Conservation (phyloP, 2,113 vertebrate genomes). For the Struthio camelus region DNA sequence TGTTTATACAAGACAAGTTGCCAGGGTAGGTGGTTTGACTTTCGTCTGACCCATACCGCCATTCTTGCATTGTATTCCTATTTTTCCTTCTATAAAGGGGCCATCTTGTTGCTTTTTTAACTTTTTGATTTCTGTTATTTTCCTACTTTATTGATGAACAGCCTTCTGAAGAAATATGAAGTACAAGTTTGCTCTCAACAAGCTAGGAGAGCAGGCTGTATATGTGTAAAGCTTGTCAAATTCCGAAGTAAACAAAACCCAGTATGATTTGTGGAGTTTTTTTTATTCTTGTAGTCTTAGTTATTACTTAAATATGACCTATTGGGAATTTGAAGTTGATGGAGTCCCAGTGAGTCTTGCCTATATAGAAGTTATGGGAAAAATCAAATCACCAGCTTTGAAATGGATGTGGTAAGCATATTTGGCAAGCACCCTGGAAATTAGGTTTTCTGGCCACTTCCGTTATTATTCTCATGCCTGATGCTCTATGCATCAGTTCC, state of each 20-base stretch:
- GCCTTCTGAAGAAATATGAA: background rate
- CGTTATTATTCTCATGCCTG: background rate
- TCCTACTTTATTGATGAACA: background rate
- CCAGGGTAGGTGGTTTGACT: background rate
- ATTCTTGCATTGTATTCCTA: background rate
- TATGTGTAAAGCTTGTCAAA: fast-evolving
- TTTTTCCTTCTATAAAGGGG: background rate
- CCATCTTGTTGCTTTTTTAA: fast-evolving
- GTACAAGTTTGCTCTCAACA: background rate
- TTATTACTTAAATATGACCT: background rate
- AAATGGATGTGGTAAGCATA: background rate
- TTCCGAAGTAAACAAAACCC: background rate
- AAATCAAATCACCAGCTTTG: background rate
- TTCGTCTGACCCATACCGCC: background rate
- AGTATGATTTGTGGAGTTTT: fast-evolving
- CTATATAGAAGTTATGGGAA: background rate
- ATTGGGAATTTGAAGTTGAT: background rate
- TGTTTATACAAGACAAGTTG: background rate
- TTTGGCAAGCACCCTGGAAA: background rate
- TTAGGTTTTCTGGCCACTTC: background rate
- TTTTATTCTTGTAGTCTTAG: background rate
- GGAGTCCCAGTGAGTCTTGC: background rate
- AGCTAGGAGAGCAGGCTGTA: background rate
- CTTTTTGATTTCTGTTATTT: background rate
- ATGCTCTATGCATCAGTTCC: background rate